Evolutionary conservation across 2,888 invertebrate genomes (phyloP).

Genomic region (Serrognathus titanus): DNA sequence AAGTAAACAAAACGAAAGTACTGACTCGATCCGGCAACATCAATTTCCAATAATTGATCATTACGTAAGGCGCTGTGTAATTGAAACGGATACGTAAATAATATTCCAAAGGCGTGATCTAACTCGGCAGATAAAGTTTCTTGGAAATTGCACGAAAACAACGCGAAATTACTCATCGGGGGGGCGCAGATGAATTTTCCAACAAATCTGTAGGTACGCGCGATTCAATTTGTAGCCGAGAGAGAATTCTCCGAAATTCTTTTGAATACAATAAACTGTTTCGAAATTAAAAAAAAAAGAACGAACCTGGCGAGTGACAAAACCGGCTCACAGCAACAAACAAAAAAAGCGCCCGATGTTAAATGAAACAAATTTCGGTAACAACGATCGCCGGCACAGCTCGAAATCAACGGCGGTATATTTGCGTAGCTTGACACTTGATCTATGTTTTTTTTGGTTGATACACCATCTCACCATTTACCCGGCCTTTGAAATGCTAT

Average conservation of each 20-base stretch:
- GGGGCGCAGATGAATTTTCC: neutral
- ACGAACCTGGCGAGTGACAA: slow-evolving; percentile 37
- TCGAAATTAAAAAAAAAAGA: slow-evolving; percentile 15
- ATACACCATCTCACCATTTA: slow-evolving; percentile 8
- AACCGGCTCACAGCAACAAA: slow-evolving; percentile 34
- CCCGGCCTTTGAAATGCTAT: neutral
- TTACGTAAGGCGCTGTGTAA: no score
- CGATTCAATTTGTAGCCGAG: neutral
- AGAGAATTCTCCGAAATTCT: neutral
- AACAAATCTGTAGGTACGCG: neutral
- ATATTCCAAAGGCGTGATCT: neutral
- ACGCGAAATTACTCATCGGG: no score
- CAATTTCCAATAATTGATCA: no score
- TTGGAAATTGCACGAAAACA: neutral
- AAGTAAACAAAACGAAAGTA: no score
- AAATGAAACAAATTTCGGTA: neutral
- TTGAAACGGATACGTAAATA: neutral
- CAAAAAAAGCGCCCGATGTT: slow-evolving; percentile 6
- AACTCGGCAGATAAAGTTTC: neutral
- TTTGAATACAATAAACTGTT: slow-evolving; percentile 11
- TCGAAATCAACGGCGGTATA: neutral
- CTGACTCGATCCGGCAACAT: no score
- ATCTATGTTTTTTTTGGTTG: neutral
- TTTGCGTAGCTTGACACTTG: neutral
- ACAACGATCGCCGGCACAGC: neutral